Percentiles rank a stretch among this genome's conserved stretches.
Conservation (phyloP, 2,888 invertebrate genomes). For the Pyrrhia umbra region DNA sequence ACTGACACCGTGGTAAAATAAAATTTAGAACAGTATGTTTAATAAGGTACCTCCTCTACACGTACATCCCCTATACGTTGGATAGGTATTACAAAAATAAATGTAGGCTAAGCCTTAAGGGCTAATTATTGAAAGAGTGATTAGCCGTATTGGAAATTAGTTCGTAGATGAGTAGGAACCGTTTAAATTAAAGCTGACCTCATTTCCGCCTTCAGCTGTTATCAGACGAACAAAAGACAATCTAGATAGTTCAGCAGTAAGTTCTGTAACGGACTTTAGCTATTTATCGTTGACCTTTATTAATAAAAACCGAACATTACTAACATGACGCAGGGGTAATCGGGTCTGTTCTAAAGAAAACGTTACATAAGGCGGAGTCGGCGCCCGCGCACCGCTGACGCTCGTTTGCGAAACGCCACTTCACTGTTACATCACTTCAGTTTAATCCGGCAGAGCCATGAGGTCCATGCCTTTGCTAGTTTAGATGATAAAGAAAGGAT, state of each 20-base stretch:
- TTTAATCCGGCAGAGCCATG: slow-evolving; percentile 35
- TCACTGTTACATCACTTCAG: slow-evolving; percentile 67
- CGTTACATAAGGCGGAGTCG: slow-evolving; percentile 72
- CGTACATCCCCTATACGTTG: too few relatives aligned
- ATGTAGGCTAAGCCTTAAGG: too few relatives aligned
- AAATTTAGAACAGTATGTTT: too few relatives aligned
- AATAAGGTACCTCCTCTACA: too few relatives aligned
- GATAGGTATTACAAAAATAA: too few relatives aligned
- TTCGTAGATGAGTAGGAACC: too few relatives aligned
- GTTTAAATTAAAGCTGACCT: background rate
- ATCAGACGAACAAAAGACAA: background rate
- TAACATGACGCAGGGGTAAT: slow-evolving; percentile 52
- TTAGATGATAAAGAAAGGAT: background rate
- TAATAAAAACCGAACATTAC: slow-evolving; percentile 38
- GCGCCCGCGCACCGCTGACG: slow-evolving; percentile 61
- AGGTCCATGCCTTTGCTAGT: slow-evolving; percentile 11
- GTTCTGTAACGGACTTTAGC: background rate
- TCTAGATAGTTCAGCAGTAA: background rate
- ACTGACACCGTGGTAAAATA: too few relatives aligned
- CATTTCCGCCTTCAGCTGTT: background rate
- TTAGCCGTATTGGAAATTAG: background rate
- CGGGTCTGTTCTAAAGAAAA: slow-evolving; percentile 70
- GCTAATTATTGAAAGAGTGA: too few relatives aligned
- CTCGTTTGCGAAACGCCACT: slow-evolving; percentile 74
- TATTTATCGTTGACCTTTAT: slow-evolving; percentile 1